These are phyloP conservation scores for Semaprochilodus insignis DNA, from an alignment of 2,797 vertebrate species.

Conservation along the genomic window DNA sequence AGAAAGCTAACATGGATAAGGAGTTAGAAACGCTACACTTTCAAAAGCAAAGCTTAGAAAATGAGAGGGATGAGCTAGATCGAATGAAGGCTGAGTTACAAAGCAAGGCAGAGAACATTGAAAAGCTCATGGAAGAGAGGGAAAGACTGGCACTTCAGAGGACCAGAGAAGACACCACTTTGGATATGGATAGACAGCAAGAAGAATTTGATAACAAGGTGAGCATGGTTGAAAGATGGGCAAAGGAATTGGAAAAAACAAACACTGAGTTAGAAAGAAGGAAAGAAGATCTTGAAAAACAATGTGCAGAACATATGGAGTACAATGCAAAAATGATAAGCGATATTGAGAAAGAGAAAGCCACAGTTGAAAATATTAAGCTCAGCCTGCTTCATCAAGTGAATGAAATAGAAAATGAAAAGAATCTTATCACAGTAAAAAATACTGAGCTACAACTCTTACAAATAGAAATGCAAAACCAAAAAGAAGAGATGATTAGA, in stretches of 20 bases:
- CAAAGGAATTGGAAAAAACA: neutral
- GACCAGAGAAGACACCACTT: neutral
- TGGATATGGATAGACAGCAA: constrained; percentile 4
- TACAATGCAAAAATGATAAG: neutral
- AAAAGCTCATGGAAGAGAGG: neutral
- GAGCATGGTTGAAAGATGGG: neutral
- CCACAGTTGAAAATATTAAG: neutral
- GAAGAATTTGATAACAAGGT: neutral
- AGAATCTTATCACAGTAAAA: neutral
- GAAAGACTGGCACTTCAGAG: neutral
- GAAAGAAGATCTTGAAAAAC: neutral
- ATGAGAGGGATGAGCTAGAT: constrained; percentile 9
- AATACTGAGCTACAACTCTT: constrained; percentile 15
- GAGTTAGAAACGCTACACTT: neutral
- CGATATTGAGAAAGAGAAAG: neutral
- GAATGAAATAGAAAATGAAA: constrained; percentile 23
- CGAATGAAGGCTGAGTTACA: constrained; percentile 1
- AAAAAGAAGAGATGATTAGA: constrained; percentile 24
- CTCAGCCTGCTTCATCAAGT: constrained; percentile 8
- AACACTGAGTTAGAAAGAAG: neutral
- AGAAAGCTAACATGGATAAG: neutral
- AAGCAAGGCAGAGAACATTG: neutral
- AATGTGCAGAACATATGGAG: neutral
- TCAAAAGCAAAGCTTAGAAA: neutral
- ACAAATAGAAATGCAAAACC: constrained; percentile 3